These are phyloP conservation scores for Apotomis capreana DNA, from an alignment of 2,888 invertebrate species.

Conservation along the genomic window DNA sequence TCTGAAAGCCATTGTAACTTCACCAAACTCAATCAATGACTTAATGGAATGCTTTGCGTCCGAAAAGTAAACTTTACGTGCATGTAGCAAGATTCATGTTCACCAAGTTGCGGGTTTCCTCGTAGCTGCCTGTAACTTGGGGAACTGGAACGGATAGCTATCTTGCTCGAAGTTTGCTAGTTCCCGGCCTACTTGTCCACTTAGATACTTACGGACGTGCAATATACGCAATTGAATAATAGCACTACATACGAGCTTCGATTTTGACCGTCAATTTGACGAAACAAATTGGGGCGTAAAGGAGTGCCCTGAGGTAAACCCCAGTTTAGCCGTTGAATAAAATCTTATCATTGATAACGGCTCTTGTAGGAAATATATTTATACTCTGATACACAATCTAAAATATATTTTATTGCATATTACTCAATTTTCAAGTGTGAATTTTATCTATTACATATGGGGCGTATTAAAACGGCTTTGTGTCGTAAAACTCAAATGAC, in stretches of 20 bases:
- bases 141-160: slow-evolving; percentile 23
- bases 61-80: neutral
- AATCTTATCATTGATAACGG: too few relatives aligned
- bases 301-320: too few relatives aligned
- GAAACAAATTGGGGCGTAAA: too few relatives aligned
- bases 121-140: slow-evolving; percentile 16
- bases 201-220: neutral
- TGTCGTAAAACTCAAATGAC: neutral
- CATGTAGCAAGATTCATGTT: neutral
- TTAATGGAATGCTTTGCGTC: neutral
- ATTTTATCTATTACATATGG: too few relatives aligned
- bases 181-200: slow-evolving; percentile 17
- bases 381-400: too few relatives aligned
- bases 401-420: too few relatives aligned
- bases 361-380: too few relatives aligned
- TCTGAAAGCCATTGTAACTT: slow-evolving; percentile 8
- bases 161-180: slow-evolving; percentile 22
- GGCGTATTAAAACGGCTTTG: too few relatives aligned
- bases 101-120: slow-evolving; percentile 1
- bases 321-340: too few relatives aligned
- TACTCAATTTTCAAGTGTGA: too few relatives aligned
- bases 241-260: neutral
- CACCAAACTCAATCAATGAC: slow-evolving; percentile 10
- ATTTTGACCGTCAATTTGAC: too few relatives aligned
- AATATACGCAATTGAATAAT: neutral